phyloP scores from a whole-genome alignment of 2,797 vertebrate species.

The Phoebastria nigripes region DNA sequence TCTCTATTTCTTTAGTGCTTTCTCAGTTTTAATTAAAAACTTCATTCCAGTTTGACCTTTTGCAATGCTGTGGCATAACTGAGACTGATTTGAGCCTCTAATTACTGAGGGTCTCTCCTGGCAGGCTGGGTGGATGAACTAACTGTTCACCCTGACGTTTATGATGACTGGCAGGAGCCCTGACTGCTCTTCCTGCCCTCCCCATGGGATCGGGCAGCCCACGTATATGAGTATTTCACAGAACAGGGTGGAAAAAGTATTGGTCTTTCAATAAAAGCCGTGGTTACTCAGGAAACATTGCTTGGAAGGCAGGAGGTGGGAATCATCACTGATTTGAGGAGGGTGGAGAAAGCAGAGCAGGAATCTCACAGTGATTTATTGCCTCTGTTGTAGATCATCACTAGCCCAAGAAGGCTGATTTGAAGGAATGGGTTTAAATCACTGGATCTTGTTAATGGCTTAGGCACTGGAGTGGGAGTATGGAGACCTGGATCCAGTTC shows the following conservation, averaged over 20 bases:
- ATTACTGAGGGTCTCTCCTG: background rate
- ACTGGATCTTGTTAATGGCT: background rate
- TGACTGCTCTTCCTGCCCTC: background rate
- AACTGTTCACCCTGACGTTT: accelerated
- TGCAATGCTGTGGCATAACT: background rate
- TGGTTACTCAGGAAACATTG: background rate
- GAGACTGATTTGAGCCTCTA: background rate
- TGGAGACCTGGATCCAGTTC: background rate
- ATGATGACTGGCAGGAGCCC: background rate
- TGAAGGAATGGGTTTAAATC: background rate
- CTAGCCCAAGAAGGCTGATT: background rate
- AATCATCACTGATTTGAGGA: background rate
- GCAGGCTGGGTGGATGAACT: background rate
- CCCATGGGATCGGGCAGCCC: background rate
- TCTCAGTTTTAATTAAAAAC: background rate
- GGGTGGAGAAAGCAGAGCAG: background rate
- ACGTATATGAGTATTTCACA: accelerated
- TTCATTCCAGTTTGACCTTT: background rate
- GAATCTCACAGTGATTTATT: background rate
- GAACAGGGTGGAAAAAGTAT: background rate
- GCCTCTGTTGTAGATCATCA: background rate
- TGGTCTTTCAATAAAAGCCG: background rate
- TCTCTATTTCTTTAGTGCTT: background rate
- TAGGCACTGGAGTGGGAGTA: background rate
- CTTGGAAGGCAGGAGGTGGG: background rate